phyloP scores from a whole-genome alignment of 2,113 vertebrate species.

The Labrus mixtus region DNA sequence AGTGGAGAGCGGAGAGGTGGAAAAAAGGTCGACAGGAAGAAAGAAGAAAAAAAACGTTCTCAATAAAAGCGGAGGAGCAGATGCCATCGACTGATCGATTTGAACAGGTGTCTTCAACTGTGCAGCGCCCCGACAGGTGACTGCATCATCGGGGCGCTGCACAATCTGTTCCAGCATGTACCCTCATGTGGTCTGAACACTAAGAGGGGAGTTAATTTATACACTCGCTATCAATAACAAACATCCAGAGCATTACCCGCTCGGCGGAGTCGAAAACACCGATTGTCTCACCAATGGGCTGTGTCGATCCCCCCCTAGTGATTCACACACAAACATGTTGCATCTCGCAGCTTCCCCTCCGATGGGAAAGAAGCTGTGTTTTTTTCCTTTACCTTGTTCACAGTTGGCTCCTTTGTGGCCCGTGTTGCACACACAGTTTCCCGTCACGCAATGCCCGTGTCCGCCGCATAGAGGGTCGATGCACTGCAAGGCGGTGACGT shows the following conservation, averaged over 20 bases:
- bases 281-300: conserved; percentile 69
- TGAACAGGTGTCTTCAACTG: conserved; percentile 67
- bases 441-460: conserved; percentile 94
- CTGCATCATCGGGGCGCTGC: conserved; percentile 40
- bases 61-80: conserved; percentile 69
- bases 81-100: conserved; percentile 66
- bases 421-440: conserved; percentile 93
- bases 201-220: conserved; percentile 75
- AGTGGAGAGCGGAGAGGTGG: conserved; percentile 65
- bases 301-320: conserved; percentile 49
- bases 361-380: not conserved
- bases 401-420: conserved; percentile 95
- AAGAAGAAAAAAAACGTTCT: conserved; percentile 70
- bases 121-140: conserved; percentile 63
- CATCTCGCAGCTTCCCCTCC: conserved; percentile 28
- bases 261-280: conserved; percentile 77
- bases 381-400: conserved; percentile 89
- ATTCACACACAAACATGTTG: conserved; percentile 28
- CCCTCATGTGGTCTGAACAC: conserved; percentile 54
- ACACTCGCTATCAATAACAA: conserved; percentile 75
- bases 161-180: conserved; percentile 63
- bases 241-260: conserved; percentile 77
- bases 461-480: conserved; percentile 93
- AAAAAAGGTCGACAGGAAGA: conserved; percentile 31
- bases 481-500: conserved; percentile 91